Conservation (phyloP, 1,140 invertebrate genomes). For the Cephus cinctus region DNA sequence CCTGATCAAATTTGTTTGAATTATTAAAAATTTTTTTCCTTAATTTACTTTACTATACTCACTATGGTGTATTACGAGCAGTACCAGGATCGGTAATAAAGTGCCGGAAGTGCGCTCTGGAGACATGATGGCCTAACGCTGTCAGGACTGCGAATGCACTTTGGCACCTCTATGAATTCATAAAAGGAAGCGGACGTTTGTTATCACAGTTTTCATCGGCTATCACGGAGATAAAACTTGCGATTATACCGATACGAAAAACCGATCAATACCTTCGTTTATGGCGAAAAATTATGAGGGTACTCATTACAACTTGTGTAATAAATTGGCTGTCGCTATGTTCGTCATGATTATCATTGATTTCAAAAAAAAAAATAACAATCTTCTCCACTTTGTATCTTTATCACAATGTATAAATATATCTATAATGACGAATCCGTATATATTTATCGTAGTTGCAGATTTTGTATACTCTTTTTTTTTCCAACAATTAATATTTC, state of each 20-base stretch:
- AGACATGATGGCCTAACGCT: neutral
- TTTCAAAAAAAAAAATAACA: too few species aligned
- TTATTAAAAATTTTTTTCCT: neutral
- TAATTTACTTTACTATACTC: neutral
- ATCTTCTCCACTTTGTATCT: too few species aligned
- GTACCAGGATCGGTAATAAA: neutral
- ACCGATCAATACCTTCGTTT: slow-evolving; percentile 22
- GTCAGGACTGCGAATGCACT: neutral
- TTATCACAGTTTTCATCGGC: neutral
- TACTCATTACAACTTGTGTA: too few species aligned
- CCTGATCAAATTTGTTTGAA: slow-evolving; percentile 11
- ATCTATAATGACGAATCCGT: too few species aligned
- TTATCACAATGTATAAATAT: too few species aligned
- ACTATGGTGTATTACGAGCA: neutral
- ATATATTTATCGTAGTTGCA: too few species aligned
- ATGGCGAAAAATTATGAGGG: slow-evolving; percentile 16
- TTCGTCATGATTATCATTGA: too few species aligned
- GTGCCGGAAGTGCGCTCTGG: neutral
- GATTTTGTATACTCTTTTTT: too few species aligned
- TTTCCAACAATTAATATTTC: too few species aligned
- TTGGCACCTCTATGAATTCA: neutral
- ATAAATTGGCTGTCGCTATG: too few species aligned
- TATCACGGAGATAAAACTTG: neutral
- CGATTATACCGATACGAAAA: neutral
- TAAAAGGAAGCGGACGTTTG: neutral